phyloP scores from a whole-genome alignment of 2,113 vertebrate species.

The Galeopterus variegatus region DNA sequence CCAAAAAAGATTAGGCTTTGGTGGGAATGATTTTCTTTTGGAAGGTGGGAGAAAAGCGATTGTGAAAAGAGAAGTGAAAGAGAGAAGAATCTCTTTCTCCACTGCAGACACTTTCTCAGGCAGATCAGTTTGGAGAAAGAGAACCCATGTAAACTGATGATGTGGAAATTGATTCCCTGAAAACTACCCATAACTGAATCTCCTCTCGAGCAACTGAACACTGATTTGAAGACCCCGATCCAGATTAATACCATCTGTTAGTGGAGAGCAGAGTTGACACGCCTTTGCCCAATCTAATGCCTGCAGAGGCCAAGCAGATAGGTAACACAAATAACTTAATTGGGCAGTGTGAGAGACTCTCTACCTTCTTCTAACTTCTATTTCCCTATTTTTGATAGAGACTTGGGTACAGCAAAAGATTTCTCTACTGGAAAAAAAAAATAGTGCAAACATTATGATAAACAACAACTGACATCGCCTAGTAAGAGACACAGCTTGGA shows the following conservation, averaged over 20 bases:
- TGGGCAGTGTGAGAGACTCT: accelerated
- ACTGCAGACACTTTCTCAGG: accelerated
- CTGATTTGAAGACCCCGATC: not conserved
- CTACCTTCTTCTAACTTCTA: not conserved
- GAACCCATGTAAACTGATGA: accelerated
- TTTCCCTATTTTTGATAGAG: not conserved
- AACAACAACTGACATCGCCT: accelerated
- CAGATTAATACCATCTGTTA: accelerated
- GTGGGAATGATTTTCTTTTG: not conserved
- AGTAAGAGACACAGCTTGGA: no score
- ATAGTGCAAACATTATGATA: not conserved
- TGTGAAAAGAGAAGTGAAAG: not conserved
- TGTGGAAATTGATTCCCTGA: not conserved
- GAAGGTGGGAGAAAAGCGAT: not conserved
- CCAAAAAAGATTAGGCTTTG: not conserved
- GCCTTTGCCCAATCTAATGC: not conserved
- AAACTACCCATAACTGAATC: not conserved
- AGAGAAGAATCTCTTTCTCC: not conserved
- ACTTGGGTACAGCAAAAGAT: not conserved
- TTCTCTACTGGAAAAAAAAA: not conserved
- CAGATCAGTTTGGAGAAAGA: not conserved
- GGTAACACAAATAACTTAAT: not conserved
- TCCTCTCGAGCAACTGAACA: not conserved
- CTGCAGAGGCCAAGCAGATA: not conserved
- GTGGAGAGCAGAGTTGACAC: accelerated